Evolutionary conservation across 2,888 invertebrate species (phyloP).

Genomic region (Leptopilina myrica): DNA sequence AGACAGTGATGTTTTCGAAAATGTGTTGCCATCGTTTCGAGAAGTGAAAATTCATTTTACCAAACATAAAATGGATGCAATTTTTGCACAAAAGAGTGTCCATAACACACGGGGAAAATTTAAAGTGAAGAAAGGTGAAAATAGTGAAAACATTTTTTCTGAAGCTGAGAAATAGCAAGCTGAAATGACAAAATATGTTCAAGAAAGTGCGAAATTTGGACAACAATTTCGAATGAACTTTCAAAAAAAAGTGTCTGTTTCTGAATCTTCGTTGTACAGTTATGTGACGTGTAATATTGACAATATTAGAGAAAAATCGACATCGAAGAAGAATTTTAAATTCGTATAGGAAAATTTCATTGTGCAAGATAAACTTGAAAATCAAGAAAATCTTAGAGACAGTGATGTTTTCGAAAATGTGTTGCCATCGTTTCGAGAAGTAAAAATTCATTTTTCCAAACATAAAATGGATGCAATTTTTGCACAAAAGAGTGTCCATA

Average conservation of each 20-base stretch:
- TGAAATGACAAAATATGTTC: neutral
- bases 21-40: too few species aligned
- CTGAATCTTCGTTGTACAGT: neutral
- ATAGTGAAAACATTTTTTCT: neutral
- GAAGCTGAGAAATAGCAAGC: neutral
- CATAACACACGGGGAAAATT: neutral
- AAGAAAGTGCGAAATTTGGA: neutral
- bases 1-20: too few species aligned
- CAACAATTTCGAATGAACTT: neutral
- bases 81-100: too few species aligned
- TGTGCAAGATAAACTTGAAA: neutral
- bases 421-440: too few species aligned
- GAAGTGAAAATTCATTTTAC: too few species aligned
- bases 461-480: too few species aligned
- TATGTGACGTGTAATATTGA: neutral
- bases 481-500: too few species aligned
- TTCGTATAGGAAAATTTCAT: neutral
- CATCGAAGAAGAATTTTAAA: too few species aligned
- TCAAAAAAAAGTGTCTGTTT: neutral
- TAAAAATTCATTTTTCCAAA: too few species aligned
- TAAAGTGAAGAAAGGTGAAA: neutral
- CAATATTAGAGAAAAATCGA: neutral
- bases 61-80: too few species aligned
- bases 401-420: too few species aligned
- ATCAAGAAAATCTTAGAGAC: too few species aligned